Evolutionary conservation across 2,113 vertebrate genomes (phyloP).

Genomic region (Herpetotheres cachinnans): DNA sequence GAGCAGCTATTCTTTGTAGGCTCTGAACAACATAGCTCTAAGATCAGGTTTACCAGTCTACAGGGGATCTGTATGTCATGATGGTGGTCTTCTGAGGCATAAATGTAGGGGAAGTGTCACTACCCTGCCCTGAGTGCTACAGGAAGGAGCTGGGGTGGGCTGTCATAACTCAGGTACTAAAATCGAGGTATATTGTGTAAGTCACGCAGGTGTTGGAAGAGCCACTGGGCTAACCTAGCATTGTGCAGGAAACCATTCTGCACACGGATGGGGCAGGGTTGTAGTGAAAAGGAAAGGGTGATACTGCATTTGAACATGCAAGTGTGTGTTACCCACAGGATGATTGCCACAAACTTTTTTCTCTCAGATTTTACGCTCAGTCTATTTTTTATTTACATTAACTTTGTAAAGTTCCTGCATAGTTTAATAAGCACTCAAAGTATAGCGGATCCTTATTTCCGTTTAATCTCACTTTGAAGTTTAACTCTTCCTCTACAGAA

Average conservation of each 20-base stretch:
- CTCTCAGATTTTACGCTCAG: background rate
- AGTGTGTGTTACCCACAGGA: background rate
- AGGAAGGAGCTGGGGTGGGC: background rate
- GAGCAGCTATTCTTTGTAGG: background rate
- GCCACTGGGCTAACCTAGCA: background rate
- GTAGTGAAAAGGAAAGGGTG: background rate
- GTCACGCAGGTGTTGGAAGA: background rate
- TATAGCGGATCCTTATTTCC: background rate
- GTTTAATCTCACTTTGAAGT: background rate
- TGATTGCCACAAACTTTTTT: background rate
- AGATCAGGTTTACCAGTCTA: background rate
- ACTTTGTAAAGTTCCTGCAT: background rate
- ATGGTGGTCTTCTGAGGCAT: background rate
- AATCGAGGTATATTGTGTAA: background rate
- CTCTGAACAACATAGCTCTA: background rate
- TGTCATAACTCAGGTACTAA: background rate
- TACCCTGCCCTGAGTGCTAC: background rate
- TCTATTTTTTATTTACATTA: background rate
- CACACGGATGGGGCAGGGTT: fast-evolving
- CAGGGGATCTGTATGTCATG: fast-evolving
- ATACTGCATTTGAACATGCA: background rate
- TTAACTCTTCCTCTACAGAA: background rate
- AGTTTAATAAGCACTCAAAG: background rate
- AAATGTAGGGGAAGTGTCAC: background rate
- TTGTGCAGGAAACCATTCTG: fast-evolving